These are phyloP conservation scores for Puffinus mauretanicus DNA, from an alignment of 2,113 vertebrate genomes.

Conservation along the genomic window DNA sequence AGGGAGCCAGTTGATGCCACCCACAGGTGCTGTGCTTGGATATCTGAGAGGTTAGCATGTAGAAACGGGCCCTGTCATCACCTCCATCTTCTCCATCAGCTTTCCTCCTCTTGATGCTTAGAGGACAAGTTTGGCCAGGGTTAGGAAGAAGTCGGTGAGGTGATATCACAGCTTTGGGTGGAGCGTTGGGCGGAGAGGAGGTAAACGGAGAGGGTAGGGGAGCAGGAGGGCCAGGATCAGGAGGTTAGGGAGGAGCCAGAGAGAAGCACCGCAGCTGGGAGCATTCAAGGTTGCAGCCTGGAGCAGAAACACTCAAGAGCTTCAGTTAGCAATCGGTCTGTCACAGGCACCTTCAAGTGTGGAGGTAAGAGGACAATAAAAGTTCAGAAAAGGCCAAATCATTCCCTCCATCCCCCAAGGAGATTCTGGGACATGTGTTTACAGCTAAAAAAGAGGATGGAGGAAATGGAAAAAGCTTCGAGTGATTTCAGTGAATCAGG, in stretches of 20 bases:
- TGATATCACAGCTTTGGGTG: neutral
- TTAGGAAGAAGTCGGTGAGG: neutral
- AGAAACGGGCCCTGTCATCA: neutral
- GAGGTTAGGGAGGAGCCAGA: neutral
- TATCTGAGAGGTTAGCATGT: neutral
- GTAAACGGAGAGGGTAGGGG: neutral
- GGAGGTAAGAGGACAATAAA: neutral
- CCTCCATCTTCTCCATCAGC: neutral
- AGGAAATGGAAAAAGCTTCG: conserved; percentile 45
- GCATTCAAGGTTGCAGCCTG: neutral
- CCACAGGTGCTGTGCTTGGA: neutral
- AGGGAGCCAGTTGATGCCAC: neutral
- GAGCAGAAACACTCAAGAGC: neutral
- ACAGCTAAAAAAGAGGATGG: neutral
- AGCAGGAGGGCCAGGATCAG: neutral
- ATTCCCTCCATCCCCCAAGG: neutral
- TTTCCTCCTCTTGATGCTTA: neutral
- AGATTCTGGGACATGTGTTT: neutral
- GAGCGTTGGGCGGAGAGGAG: neutral
- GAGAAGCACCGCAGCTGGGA: neutral
- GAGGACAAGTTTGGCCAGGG: neutral
- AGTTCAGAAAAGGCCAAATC: neutral
- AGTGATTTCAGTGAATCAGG: neutral
- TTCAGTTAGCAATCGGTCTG: neutral
- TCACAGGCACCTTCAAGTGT: neutral